Base-by-base conservation (phyloP, 2,888 invertebrate genomes). In the Lobophora halterata region DNA sequence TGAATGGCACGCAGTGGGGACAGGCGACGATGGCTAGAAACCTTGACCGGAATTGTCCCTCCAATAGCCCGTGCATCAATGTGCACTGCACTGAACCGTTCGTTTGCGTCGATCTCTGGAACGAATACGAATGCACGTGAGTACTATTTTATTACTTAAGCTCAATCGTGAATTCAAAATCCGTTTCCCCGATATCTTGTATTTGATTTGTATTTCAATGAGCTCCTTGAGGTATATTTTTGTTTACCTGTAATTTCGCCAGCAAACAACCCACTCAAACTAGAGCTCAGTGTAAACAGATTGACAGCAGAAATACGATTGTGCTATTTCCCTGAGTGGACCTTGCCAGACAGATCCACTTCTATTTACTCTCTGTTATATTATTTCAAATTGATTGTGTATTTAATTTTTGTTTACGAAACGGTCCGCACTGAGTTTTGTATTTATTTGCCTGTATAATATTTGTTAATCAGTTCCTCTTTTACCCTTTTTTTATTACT, bases 101-200 rank as follows among this genome's bases (percentile, higher is more conserved):
- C 76, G 96, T 96, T 66, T 98, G 97, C 82, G 95, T 96, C 50
- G 98, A 97, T 83, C 91, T 98, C 6, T 99, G 99, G 98, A 98
- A 98, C 79, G 95, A 96, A 81, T 97, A 97, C 69, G 97, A 98
- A 78, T 99, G 99, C 96, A 97, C 97, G 96, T 99, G 88, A 94
- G 96, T 93, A 34, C 72, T 58, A 44, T 32, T 23, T 8, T 34
- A 10, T 16, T n/a, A 20, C 24, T 18, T 44, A n/a, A n/a, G n/a
- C n/a, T 12, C 9, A 10, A 3, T 21, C 10, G 6, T 6, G 3
- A 8, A 4, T 12, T 3, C 2, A 2, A 9, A 17, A 13, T 20
- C 16, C 28, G 5, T 18, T 34, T 14, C 5, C 3, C 7, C n/a
- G n/a, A n/a, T n/a, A n/a, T n/a, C n/a, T n/a, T n/a, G n/a, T n/a